Base-by-base conservation (phyloP, 2,888 invertebrate genomes). In the Tenthredo scrophulariae region DNA sequence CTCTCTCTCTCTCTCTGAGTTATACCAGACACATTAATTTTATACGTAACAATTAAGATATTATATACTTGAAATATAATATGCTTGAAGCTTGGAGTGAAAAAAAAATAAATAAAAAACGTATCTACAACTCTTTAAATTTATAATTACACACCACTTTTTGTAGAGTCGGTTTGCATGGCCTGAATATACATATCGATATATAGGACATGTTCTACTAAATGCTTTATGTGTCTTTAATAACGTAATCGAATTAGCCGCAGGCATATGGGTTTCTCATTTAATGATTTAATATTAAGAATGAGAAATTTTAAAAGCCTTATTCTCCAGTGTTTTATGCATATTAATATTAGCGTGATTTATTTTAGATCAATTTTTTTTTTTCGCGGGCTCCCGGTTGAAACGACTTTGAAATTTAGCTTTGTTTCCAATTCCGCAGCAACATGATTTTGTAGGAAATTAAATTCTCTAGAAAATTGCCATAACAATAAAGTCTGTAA, bases 171-270 rank as follows among this genome's bases (percentile, higher is more conserved):
- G 18, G 33, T 54, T 54, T 54, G 3, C 54, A 4, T 54, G 77
- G 9, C 18, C 33, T 29, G 29, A 54, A 77, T 77, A 54, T 54
- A 9, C 18, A n/a, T 7, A 33, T 50, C 50, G n/a, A 54, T 18
- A 43, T 26, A 33, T 50, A 77, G 54, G 10, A 54, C 29, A n/a
- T 43, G 7, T 54, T 77, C 29, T 54, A 46, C 46, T 75, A 75
- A 13, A 26, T 46, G 15, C 75, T 43, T 75, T 29, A 77, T 77
- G 33, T 33, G 87, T 87, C 86, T 88, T 89, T 89, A 90, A 90
- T 89, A 87, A 89, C 89, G 86, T 90, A 90, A 90, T 90, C 90
- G 89, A 88, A 89, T 89, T 89, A 90, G 88, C 89, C 89, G 89
- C 88, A 86, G 86, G 77, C 87, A 88, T 86, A 87, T 85, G 88